A percentile compares a stretch with the other conserved stretches of the same genome.
These are phyloP conservation scores for Ptilodon capucinus DNA, from an alignment of 2,888 invertebrate species.

Conservation along the genomic window DNA sequence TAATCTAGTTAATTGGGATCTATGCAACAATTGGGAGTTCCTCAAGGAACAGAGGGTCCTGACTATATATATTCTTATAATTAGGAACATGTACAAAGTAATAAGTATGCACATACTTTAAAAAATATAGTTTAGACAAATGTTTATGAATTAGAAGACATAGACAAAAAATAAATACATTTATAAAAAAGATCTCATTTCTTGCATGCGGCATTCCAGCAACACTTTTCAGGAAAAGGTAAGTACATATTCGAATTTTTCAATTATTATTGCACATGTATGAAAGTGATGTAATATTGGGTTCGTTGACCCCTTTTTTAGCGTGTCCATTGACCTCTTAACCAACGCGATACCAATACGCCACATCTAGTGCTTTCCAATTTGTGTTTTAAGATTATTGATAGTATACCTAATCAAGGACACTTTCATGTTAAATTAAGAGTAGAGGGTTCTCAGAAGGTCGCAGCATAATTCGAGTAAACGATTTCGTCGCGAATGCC, in stretches of 20 bases:
- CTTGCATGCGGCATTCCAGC: slow-evolving; percentile 49
- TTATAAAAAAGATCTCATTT: slow-evolving; percentile 5
- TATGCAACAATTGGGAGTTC: not conserved
- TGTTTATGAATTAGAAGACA: too few relatives aligned
- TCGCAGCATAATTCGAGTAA: slow-evolving; percentile 7
- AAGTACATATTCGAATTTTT: slow-evolving; percentile 22
- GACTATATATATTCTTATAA: too few relatives aligned
- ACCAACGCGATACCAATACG: slow-evolving; percentile 63
- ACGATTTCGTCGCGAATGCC: slow-evolving; percentile 9
- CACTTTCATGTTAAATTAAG: not conserved
- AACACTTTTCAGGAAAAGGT: slow-evolving; percentile 37
- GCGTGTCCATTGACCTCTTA: slow-evolving; percentile 69
- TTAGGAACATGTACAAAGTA: too few relatives aligned
- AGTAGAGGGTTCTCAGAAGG: not conserved
- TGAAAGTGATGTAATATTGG: slow-evolving; percentile 58
- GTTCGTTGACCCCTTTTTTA: slow-evolving; percentile 74
- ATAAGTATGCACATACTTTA: too few relatives aligned
- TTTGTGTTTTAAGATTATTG: slow-evolving; percentile 37
- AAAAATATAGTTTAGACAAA: too few relatives aligned
- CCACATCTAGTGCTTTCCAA: slow-evolving; percentile 38
- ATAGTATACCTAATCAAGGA: not conserved
- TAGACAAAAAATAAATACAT: too few relatives aligned
- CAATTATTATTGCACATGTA: slow-evolving; percentile 41
- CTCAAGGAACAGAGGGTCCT: not conserved
- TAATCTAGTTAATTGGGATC: not conserved